Base-by-base conservation (phyloP, 2,888 invertebrate species). In the Heterodera filipjevi region DNA sequence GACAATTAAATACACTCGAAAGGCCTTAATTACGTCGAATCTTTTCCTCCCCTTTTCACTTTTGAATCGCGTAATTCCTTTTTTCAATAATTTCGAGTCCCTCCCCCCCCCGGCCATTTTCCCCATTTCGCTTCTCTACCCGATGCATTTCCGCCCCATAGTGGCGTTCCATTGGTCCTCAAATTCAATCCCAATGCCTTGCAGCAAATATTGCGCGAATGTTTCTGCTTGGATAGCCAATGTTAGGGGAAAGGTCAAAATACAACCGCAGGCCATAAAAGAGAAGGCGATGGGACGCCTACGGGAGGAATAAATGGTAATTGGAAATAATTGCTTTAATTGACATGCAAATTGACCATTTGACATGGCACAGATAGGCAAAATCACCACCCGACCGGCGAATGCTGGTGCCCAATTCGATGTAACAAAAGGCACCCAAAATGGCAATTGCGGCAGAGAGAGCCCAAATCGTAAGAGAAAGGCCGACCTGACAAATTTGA, bases 391-490 rank as follows among this genome's bases (percentile, higher is more conserved):
- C 88, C 32, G 84, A 84, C 46, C 82, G 79, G 16, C 86, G 93
- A 83, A 96, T 94, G 64, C 93, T 93, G 0, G 95, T 95, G 30
- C 96, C 96, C 79, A 95, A 91, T 90, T 95, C 95, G 2, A 95
- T 66, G 35, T 79, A 78, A 53, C 77, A 95, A 14, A 95, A 92
- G 0, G 95, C 95, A 19, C 95, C 95, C 77, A 95, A 90, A 76
- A 94, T 94, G 6, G 94, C 94, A 81, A 95, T 92, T 68, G 94
- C 90, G 12, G 95, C 95, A 72, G 94, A 93, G 0, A 92, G 87
- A 6, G 92, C 91, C 95, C 95, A 95, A 89, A 95, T 93, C 84
- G 94, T 88, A 32, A 95, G 91, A 0, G 94, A 93, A 59, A 92
- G 91, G 33, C 93, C 94, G 22, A 94, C 85, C 87, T 87, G 75